Evolutionary conservation across 2,113 vertebrate genomes (phyloP), one percentile per base, ranked within the genome.

Genomic region (Chloropsis hardwickii): DNA sequence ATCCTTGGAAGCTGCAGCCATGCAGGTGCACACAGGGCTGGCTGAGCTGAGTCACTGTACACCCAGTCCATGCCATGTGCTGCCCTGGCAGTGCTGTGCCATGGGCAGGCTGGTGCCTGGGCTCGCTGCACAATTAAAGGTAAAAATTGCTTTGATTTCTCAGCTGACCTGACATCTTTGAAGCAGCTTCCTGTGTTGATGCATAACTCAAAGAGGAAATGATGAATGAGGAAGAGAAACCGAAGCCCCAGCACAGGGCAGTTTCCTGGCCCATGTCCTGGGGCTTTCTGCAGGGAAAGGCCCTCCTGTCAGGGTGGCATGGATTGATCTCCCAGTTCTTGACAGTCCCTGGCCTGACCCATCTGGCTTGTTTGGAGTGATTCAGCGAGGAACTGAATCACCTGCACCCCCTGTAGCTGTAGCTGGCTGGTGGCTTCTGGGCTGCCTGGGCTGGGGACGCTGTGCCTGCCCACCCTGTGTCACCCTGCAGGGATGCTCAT

Each of bases 171-270:
- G 47, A 39, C 0, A 0, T 80, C 82, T 71, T 62, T 51, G 64
- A 50, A 83, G n/a, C 24, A 42, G n/a, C 51, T 81, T 71, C 58
- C 21, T 13, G 0, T 1, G 1, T 58, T 4, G 1, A 5, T 48
- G 31, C 62, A 58, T 58, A 86, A n/a, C 21, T 14, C 7, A 9
- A 7, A n/a, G 62, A 61, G 57, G 81, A 92, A 77, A 45, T 15
- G 12, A 42, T 4, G 7, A 56, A 71, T 28, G 50, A 73, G 90
- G 87, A 97, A 97, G n/a, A 54, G 90, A 89, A 91, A 97, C 45
- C 0, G 0, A 57, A 64, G 64, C 10, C 21, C 7, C 33, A 14
- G 54, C 2, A 0, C 4, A 15, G 56, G 16, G 76, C 1, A 20
- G 12, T 16, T 71, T 54, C 19, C 27, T 3, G 25, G 51, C 7